Evolutionary conservation across 1,140 invertebrate species (phyloP).

Genomic region (Cyclargus thomasi): DNA sequence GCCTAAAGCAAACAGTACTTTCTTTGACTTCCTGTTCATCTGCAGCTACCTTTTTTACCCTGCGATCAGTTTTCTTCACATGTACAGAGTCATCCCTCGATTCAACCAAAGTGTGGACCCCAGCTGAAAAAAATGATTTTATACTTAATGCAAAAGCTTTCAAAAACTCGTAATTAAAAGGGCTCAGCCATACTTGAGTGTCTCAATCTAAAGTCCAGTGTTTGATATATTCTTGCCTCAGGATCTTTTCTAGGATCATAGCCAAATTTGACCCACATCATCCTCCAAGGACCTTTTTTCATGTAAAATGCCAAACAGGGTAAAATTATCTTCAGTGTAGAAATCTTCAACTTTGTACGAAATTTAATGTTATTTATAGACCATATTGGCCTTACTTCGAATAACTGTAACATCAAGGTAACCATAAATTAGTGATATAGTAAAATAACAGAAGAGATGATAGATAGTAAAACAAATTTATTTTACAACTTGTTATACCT

Average conservation of each 20-base stretch:
- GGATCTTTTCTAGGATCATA: slow-evolving; percentile 91
- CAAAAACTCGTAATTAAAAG: not conserved
- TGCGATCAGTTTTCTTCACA: slow-evolving; percentile 38
- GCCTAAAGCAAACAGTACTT: slow-evolving; percentile 77
- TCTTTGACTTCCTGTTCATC: slow-evolving; percentile 38
- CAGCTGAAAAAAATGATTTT: slow-evolving; percentile 33
- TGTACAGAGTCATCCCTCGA: slow-evolving; percentile 42
- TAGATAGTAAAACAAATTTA: not conserved
- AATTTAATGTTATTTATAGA: slow-evolving; percentile 84
- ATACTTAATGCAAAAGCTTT: slow-evolving; percentile 3
- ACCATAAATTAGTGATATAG: too few relatives aligned
- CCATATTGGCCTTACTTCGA: slow-evolving; percentile 90
- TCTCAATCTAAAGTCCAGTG: slow-evolving; percentile 89
- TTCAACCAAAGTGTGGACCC: slow-evolving; percentile 47
- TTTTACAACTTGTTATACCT: slow-evolving; percentile 40
- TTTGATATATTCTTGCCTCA: slow-evolving; percentile 87
- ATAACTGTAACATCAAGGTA: slow-evolving; percentile 71
- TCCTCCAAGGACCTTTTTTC: slow-evolving; percentile 90
- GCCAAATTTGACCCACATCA: slow-evolving; percentile 88
- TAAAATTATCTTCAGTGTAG: slow-evolving; percentile 85
- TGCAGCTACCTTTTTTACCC: slow-evolving; percentile 25
- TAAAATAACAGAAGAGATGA: too few relatives aligned
- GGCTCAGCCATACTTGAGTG: slow-evolving; percentile 72
- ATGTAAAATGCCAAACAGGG: slow-evolving; percentile 90
- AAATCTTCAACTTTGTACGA: slow-evolving; percentile 77